A percentile compares a stretch with the other conserved stretches of the same genome.
Conservation (phyloP, 2,113 vertebrate species). For the Corvus moneduloides region DNA sequence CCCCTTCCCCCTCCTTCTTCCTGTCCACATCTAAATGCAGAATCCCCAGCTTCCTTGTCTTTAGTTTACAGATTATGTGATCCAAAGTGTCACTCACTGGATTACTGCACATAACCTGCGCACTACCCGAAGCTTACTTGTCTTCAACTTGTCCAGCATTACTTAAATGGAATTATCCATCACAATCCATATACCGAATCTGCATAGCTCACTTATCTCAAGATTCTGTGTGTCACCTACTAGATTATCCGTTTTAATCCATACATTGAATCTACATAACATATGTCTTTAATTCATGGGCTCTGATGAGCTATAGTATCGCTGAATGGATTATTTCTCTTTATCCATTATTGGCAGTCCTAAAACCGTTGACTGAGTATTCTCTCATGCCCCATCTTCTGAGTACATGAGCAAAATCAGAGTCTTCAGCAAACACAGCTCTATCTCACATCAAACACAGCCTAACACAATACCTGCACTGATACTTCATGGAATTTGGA, state of each 20-base stretch:
- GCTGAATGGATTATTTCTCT: constrained; percentile 66
- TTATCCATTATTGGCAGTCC: constrained; percentile 63
- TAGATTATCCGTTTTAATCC: constrained; percentile 72
- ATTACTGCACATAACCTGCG: constrained; percentile 55
- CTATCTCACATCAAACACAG: neutral
- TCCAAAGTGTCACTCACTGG: constrained; percentile 46
- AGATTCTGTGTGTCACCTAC: constrained; percentile 67
- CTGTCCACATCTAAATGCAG: constrained; percentile 19
- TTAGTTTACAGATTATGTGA: constrained; percentile 55
- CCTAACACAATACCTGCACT: neutral
- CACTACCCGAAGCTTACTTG: neutral
- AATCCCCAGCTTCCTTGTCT: constrained; percentile 27
- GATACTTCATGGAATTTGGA: neutral
- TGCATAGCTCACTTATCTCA: constrained; percentile 64
- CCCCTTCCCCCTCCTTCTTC: neutral
- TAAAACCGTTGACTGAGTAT: neutral
- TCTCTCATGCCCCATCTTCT: neutral
- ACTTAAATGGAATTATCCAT: constrained; percentile 69
- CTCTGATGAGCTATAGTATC: constrained; percentile 52
- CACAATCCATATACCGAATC: constrained; percentile 61
- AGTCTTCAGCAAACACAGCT: neutral
- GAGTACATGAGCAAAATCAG: neutral
- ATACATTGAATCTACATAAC: constrained; percentile 65
- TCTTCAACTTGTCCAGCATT: constrained; percentile 63
- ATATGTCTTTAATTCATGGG: constrained; percentile 67